Evolutionary conservation across 2,888 invertebrate genomes (phyloP).

Genomic region (Carcina quercana): DNA sequence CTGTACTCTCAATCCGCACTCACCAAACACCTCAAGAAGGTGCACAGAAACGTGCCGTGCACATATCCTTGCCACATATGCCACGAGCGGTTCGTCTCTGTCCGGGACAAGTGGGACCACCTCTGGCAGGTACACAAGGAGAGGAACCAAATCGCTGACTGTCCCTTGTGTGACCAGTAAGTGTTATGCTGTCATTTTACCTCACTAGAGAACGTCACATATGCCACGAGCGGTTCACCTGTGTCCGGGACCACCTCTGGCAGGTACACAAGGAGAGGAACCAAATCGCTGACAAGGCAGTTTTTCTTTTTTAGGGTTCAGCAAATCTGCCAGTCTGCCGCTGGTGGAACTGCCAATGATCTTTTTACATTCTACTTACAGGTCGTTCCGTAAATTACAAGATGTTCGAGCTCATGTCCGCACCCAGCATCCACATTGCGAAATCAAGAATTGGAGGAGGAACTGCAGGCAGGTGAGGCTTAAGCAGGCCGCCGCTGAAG

Average conservation of each 20-base stretch:
- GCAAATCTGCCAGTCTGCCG: too few species aligned
- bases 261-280: constrained; percentile 26
- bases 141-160: constrained; percentile 30
- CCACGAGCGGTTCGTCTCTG: constrained; percentile 6
- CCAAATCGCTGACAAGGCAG: constrained; percentile 22
- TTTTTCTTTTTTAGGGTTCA: not conserved
- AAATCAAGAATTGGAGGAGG: too few species aligned
- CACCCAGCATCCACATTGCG: too few species aligned
- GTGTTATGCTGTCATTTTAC: not conserved
- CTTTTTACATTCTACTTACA: not conserved
- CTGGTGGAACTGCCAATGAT: too few species aligned
- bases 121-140: constrained; percentile 33
- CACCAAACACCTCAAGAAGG: constrained; percentile 20
- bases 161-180: constrained; percentile 28
- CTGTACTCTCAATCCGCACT: constrained; percentile 21
- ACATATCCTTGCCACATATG: constrained; percentile 18
- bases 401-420: constrained; percentile 34
- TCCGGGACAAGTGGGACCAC: constrained; percentile 39
- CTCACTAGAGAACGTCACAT: not conserved
- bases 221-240: constrained; percentile 21
- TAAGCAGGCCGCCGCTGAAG: too few species aligned
- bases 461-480: too few species aligned
- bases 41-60: constrained; percentile 5
- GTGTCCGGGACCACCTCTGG: constrained; percentile 36
- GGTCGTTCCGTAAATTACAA: constrained; percentile 25